Evolutionary conservation across 2,888 invertebrate species (phyloP).

Genomic region (Hypolimnas misippus): DNA sequence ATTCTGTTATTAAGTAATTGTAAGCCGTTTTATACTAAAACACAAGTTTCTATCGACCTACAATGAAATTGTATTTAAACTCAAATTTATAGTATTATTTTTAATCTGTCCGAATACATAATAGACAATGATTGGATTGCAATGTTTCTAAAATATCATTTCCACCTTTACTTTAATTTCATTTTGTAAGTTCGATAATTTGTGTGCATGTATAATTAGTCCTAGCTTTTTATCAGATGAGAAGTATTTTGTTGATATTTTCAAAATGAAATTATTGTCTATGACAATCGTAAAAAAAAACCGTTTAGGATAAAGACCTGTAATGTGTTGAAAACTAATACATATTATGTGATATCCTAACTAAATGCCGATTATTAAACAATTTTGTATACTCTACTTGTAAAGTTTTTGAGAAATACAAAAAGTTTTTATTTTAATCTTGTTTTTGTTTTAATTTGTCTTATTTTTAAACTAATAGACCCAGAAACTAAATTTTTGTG

Average conservation of each 20-base stretch:
- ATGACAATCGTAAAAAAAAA: conserved; percentile 7
- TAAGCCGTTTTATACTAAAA: conserved; percentile 37
- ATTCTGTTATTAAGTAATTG: conserved; percentile 53
- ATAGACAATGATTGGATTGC: too few species aligned
- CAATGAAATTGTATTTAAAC: background rate
- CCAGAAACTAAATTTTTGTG: too few species aligned
- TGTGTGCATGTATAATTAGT: conserved; percentile 27
- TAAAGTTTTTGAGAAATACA: conserved; percentile 60
- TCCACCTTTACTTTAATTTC: background rate
- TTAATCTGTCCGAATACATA: background rate
- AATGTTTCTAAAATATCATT: too few species aligned
- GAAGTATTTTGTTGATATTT: conserved; percentile 29
- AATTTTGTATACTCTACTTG: conserved; percentile 51
- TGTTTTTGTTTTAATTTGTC: background rate
- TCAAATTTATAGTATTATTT: conserved; percentile 5
- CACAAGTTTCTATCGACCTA: background rate
- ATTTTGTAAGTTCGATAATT: conserved; percentile 14
- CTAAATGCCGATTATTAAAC: conserved; percentile 12
- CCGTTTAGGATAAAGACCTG: conserved; percentile 28
- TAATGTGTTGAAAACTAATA: conserved; percentile 43
- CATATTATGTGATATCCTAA: conserved; percentile 25
- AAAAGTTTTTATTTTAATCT: conserved; percentile 46
- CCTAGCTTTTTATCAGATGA: conserved; percentile 17
- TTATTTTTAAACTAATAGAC: background rate
- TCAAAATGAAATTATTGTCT: conserved; percentile 13